A percentile compares a stretch with the other conserved stretches of the same genome.
These are phyloP conservation scores for Volucella inanis DNA, from an alignment of 2,888 invertebrate genomes.

Conservation along the genomic window DNA sequence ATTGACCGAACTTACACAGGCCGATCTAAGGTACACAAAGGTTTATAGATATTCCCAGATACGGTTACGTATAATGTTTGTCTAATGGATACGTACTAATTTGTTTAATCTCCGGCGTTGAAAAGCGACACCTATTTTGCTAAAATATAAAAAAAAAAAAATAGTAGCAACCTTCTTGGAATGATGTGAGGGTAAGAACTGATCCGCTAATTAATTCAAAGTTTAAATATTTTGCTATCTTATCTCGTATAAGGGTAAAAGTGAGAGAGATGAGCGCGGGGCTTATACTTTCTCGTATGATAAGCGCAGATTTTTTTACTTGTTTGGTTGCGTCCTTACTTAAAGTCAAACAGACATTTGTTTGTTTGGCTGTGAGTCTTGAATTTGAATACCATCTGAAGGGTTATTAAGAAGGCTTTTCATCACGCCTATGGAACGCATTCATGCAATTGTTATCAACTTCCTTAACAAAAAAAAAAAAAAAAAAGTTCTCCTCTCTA, in stretches of 20 bases:
- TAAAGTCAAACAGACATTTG: conserved; percentile 1
- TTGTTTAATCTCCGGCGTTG: conserved; percentile 41
- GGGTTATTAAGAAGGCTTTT: conserved; percentile 36
- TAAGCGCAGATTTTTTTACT: conserved; percentile 55
- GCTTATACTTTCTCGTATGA: conserved; percentile 20
- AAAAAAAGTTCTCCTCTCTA: not conserved
- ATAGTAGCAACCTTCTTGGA: conserved; percentile 54
- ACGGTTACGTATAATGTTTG: not conserved
- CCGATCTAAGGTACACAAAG: no score
- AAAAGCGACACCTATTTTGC: conserved; percentile 33
- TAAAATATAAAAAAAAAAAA: not conserved
- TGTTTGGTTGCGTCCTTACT: not conserved
- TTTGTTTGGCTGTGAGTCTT: conserved; percentile 14
- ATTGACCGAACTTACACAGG: no score
- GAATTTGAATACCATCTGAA: conserved; percentile 25
- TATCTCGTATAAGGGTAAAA: conserved; percentile 56
- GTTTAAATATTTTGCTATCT: conserved; percentile 61
- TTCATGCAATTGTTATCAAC: not conserved
- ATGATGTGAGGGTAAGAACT: conserved; percentile 63
- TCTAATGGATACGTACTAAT: conserved; percentile 39
- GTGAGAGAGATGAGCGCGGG: conserved; percentile 42
- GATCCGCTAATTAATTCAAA: conserved; percentile 66
- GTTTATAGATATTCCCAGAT: not conserved
- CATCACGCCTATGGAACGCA: conserved; percentile 14
- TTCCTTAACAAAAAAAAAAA: not conserved